Evolutionary conservation across 2,113 vertebrate species (phyloP), one percentile per base, ranked within the genome.

Genomic region (Numenius arquata): DNA sequence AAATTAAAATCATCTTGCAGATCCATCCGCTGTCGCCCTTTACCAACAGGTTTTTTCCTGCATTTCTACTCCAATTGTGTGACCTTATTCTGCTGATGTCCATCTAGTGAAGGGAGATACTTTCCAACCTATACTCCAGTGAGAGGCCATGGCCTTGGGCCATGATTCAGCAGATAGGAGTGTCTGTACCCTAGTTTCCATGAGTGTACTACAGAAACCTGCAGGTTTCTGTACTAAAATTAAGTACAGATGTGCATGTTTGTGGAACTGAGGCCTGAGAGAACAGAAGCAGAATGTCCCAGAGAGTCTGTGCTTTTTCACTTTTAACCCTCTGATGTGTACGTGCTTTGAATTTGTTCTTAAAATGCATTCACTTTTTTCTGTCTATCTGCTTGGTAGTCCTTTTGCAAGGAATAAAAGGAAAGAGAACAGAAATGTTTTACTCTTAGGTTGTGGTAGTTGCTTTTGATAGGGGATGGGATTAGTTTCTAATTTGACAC

Each of bases 31-130:
- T 48, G 36, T 65, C 36, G 18, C 19, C 21, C 32, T 82, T 93
- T 55, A 38, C 15, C 15, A 53, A 4, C 13, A 36, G 19, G 2
- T 10, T 4, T 19, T 56, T 41, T 26, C 0, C 6, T 74, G 11
- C 19, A 53, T 65, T 93, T 94, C 56, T 55, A 4, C 18, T 90
- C 25, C 6, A 53, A 1, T 34, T 77, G 7, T 53, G 18, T 59
- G 78, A 62, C 30, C 20, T 83, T 58, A 23, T 23, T 47, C 77
- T 13, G 8, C 22, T 70, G 48, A 41, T 9, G 80, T 70, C 25
- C 12, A 1, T 70, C n/a, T 58, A 62, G 29, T 10, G 23, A 32
- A 66, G 18, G 9, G n/a, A 82, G 29, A 41, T 50, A 8, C 15
- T 87, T 76, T 53, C 73, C 48, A 91, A 34, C 11, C 40, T 36